These are phyloP conservation scores for Limonius californicus DNA, from an alignment of 1,140 invertebrate species.

Conservation along the genomic window DNA sequence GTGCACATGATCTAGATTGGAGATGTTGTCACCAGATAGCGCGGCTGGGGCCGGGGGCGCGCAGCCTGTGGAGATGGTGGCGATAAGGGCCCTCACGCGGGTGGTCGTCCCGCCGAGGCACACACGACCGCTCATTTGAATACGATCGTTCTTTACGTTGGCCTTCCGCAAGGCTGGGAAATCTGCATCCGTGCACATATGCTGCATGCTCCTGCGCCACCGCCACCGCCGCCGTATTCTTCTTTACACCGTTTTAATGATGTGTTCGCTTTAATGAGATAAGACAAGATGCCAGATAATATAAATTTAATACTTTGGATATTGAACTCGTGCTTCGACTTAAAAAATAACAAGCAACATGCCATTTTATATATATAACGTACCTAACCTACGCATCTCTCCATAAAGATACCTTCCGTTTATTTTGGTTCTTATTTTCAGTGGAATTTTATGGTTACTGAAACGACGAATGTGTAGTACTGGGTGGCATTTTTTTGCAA, in stretches of 20 bases:
- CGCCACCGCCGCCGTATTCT: conserved; percentile 5
- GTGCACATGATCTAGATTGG: conserved; percentile 47
- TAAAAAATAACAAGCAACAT: conserved; percentile 11
- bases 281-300: conserved; percentile 44
- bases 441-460: neutral
- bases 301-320: conserved; percentile 19
- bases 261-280: conserved; percentile 45
- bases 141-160: conserved; percentile 43
- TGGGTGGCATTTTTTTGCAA: too few species aligned
- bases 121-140: conserved; percentile 47
- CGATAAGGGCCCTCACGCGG: conserved; percentile 42
- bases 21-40: conserved; percentile 49
- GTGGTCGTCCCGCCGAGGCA: conserved; percentile 40
- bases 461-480: neutral
- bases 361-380: conserved; percentile 15
- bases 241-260: conserved; percentile 40
- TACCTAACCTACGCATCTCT: conserved; percentile 18
- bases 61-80: conserved; percentile 38
- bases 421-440: too few species aligned
- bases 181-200: conserved; percentile 35
- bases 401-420: conserved; percentile 16
- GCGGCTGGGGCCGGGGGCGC: conserved; percentile 29
- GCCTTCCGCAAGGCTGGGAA: conserved; percentile 25
- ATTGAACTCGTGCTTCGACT: conserved; percentile 12
- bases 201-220: conserved; percentile 2